These are phyloP conservation scores for Amiota mariae DNA, from an alignment of 2,888 invertebrate genomes.

Conservation along the genomic window DNA sequence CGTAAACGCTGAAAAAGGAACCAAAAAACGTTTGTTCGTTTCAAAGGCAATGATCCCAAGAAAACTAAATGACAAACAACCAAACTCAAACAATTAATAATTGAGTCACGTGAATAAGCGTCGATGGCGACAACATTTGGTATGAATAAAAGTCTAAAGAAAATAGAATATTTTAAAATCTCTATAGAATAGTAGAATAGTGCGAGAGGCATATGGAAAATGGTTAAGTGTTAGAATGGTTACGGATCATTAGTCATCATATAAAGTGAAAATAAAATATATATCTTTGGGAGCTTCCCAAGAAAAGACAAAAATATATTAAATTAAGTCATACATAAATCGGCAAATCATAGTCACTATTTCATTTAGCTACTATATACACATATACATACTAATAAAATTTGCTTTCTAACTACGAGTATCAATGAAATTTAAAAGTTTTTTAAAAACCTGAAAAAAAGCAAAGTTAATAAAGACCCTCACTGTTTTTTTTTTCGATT, in stretches of 20 bases:
- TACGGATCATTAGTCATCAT: slow-evolving; percentile 28
- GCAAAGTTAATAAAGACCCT: no score
- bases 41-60: slow-evolving; percentile 31
- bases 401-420: no score
- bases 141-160: neutral
- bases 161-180: neutral
- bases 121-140: no score
- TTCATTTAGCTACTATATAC: no score
- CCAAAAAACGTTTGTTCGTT: neutral
- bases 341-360: no score
- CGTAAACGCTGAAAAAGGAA: slow-evolving; percentile 9
- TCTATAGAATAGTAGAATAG: neutral
- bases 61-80: slow-evolving; percentile 57
- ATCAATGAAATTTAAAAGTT: no score
- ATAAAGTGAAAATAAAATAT: neutral
- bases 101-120: slow-evolving; percentile 46
- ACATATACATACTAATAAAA: no score
- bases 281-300: no score
- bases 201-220: neutral
- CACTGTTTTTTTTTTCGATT: no score
- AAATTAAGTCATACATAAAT: no score
- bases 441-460: no score
- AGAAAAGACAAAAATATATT: no score
- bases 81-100: slow-evolving; percentile 62
- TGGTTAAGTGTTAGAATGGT: neutral